Percentiles rank a stretch among this genome's conserved stretches.
phyloP scores from a whole-genome alignment of 1,140 invertebrate species.

The Lucilia sericata region DNA sequence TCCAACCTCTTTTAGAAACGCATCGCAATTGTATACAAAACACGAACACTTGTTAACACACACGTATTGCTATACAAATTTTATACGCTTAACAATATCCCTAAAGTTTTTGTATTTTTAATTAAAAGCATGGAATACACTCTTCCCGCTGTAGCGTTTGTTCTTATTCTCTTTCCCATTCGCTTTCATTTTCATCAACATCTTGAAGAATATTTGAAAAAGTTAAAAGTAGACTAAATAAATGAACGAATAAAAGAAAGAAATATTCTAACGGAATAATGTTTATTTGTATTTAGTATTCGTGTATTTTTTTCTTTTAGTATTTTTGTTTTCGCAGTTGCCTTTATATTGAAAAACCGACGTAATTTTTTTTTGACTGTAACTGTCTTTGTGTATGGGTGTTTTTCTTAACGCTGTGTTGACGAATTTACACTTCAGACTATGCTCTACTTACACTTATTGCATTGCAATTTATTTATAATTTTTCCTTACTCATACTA shows the following conservation, averaged over 20 bases:
- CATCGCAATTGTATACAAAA: conserved; percentile 6
- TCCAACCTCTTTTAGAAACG: not conserved
- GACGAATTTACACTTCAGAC: conserved; percentile 33
- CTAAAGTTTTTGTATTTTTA: conserved; percentile 41
- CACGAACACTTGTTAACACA: conserved; percentile 40
- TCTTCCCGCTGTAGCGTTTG: not conserved
- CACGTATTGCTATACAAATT: conserved; percentile 38
- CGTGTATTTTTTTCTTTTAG: not conserved
- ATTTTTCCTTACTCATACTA: not conserved
- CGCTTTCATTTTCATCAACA: not conserved
- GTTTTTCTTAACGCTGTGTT: not conserved
- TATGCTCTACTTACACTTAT: conserved; percentile 18
- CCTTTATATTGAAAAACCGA: not conserved
- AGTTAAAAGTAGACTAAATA: not conserved
- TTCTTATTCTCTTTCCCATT: not conserved
- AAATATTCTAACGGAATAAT: not conserved
- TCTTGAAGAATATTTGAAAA: conserved; percentile 2
- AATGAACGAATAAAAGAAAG: not conserved
- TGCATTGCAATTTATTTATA: conserved; percentile 36
- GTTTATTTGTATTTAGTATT: not conserved
- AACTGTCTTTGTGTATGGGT: not conserved
- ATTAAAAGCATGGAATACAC: conserved; percentile 25
- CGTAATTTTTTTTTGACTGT: not conserved
- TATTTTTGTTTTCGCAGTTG: not conserved
- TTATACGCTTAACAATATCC: conserved; percentile 43